These are phyloP conservation scores for Pimpla rufipes DNA, from an alignment of 2,888 invertebrate genomes.

Conservation along the genomic window DNA sequence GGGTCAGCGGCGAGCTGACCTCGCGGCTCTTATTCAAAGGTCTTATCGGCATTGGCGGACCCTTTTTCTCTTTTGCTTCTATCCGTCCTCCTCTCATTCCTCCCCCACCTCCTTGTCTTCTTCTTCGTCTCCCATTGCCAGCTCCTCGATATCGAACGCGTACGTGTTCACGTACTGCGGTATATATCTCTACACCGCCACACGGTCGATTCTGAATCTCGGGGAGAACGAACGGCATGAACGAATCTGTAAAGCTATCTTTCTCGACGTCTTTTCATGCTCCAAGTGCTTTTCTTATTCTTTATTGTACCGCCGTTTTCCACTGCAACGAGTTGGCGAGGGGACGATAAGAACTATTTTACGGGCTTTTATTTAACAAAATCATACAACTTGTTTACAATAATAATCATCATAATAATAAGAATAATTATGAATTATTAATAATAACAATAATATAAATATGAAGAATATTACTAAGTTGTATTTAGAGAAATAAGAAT, in stretches of 20 bases:
- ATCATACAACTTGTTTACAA: not conserved
- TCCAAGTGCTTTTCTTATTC: constrained; percentile 21
- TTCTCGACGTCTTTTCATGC: constrained; percentile 48
- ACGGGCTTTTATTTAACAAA: not conserved
- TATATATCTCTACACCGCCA: not conserved
- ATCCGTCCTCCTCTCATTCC: constrained; percentile 50
- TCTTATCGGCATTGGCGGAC: constrained; percentile 80
- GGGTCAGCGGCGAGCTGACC: constrained; percentile 83
- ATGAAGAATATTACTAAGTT: too few species aligned
- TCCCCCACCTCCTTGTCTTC: constrained; percentile 50
- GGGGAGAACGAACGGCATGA: constrained; percentile 5
- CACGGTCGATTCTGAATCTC: constrained; percentile 15
- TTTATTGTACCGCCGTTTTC: constrained; percentile 50
- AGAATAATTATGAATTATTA: not conserved
- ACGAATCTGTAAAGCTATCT: constrained; percentile 30
- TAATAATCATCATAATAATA: not conserved
- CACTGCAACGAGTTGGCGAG: not conserved
- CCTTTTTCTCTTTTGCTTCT: constrained; percentile 73
- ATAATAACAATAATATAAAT: too few species aligned
- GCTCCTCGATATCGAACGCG: constrained; percentile 67
- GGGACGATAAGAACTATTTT: not conserved
- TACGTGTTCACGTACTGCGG: constrained; percentile 38
- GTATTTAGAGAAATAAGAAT: not conserved
- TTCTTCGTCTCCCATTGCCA: constrained; percentile 64
- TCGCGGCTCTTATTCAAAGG: constrained; percentile 84